Evolutionary conservation across 2,797 vertebrate species (phyloP), one percentile per base, ranked within the genome.

Genomic region (Micromesistius poutassou): DNA sequence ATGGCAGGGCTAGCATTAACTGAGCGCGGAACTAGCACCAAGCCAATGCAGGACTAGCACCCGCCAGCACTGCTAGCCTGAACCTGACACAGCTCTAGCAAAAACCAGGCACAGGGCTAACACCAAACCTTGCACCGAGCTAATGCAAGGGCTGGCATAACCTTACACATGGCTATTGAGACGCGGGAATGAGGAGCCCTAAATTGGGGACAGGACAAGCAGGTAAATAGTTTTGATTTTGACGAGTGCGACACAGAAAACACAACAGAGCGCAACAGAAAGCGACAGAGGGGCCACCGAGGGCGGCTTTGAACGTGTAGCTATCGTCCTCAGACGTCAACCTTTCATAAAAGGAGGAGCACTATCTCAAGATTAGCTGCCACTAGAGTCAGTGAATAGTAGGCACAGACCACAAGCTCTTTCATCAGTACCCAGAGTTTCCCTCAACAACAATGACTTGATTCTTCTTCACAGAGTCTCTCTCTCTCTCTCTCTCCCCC

Each of bases 401-500:
- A 71, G 73, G 75, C 35, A 8, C 19, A 70, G n/a, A 13, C 2
- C 22, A 10, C 73, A 5, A 5, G 16, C 78, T 84, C 16, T 79
- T 73, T 74, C 40, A 81, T 82, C 75, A 70, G 62, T 19, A 28
- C 62, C 25, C 66, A 76, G 38, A 73, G 14, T 19, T 46, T 9
- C 72, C 70, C 66, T 78, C 80, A 88, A 87, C 78, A 89, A 86
- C 55, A 88, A 85, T 83, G 82, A 87, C 79, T 85, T 85, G 38
- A 85, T 85, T 83, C 87, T 87, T 91, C 87, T 88, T 81, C 36
- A 81, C 89, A 87, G 90, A 89, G 81, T 87, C 89, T 55, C 85
- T 9, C 30, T 2, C 3, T 16, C 30, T 8, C 74, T 12, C n/a
- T 1, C 6, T 8, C 3, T 25, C 25, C 68, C 25, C 10, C 42